A percentile compares a stretch with the other conserved stretches of the same genome.
Evolutionary conservation across 1,140 invertebrate species (phyloP).

Genomic region (Dreissena polymorpha): DNA sequence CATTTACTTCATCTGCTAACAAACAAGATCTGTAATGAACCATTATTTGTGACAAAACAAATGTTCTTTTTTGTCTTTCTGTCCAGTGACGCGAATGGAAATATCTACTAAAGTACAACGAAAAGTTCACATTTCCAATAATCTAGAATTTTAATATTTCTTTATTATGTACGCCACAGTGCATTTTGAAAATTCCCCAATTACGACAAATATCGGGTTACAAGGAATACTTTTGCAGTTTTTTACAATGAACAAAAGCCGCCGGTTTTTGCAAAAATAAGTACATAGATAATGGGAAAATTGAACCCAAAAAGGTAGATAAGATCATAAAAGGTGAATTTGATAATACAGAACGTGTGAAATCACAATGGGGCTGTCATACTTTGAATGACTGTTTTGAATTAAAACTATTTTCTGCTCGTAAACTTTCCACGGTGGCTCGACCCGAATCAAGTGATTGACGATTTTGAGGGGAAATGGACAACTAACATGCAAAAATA

Average conservation of each 20-base stretch:
- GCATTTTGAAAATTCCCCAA: neutral
- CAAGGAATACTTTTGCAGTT: neutral
- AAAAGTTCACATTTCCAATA: neutral
- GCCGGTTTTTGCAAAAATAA: constrained; percentile 13
- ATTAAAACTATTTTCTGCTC: constrained; percentile 31
- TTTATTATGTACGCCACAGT: neutral
- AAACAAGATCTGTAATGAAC: too few species aligned
- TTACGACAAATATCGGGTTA: neutral
- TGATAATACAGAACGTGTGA: constrained; percentile 52
- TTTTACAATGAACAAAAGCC: neutral
- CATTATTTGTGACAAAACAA: too few species aligned
- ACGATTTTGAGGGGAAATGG: neutral
- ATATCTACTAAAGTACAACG: too few species aligned
- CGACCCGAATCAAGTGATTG: neutral
- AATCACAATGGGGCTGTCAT: constrained; percentile 46
- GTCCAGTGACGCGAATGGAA: too few species aligned
- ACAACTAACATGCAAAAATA: constrained; percentile 15
- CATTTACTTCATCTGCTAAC: too few species aligned
- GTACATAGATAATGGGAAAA: constrained; percentile 20
- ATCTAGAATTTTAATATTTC: neutral
- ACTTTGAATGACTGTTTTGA: constrained; percentile 32
- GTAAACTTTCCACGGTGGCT: constrained; percentile 19
- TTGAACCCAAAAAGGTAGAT: constrained; percentile 41
- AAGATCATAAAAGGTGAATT: constrained; percentile 43
- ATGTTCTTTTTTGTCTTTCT: too few species aligned